A percentile compares a stretch with the other conserved stretches of the same genome.
These are phyloP conservation scores for Pristionchus arcanus DNA, from an alignment of 2,888 invertebrate genomes.

Conservation along the genomic window DNA sequence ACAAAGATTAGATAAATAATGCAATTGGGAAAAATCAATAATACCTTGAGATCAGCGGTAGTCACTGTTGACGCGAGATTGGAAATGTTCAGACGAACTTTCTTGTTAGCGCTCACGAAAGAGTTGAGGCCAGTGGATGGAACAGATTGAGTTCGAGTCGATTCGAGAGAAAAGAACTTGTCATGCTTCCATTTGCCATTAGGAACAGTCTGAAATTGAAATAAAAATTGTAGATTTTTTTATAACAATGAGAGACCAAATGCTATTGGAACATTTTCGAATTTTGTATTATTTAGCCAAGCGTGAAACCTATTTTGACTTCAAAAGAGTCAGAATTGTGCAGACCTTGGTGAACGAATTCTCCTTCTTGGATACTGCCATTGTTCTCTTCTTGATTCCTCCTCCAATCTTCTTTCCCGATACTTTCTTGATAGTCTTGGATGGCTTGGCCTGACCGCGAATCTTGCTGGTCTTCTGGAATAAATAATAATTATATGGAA, in stretches of 20 bases:
- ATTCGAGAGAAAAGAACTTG: background rate
- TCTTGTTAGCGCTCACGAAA: background rate
- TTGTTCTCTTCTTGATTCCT: background rate
- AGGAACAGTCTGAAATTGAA: constrained; percentile 20
- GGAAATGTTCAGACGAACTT: constrained; percentile 36
- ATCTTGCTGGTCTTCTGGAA: background rate
- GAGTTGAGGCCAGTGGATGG: background rate
- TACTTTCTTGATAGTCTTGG: constrained; percentile 5
- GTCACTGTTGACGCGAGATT: constrained; percentile 39
- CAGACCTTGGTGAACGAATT: background rate
- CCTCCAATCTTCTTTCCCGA: background rate
- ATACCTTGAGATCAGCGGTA: constrained; percentile 30
- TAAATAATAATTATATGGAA: background rate
- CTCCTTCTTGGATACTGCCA: background rate
- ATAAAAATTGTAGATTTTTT: background rate
- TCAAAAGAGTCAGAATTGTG: background rate
- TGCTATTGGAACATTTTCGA: background rate
- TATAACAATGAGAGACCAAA: background rate
- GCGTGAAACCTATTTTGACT: background rate
- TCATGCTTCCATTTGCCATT: constrained; percentile 12
- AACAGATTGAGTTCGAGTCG: background rate
- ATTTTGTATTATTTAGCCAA: background rate
- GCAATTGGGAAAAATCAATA: background rate
- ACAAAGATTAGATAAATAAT: too few relatives aligned
- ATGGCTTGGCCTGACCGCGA: background rate